Evolutionary conservation across 2,888 invertebrate species (phyloP).

Genomic region (Callinectes sapidus): DNA sequence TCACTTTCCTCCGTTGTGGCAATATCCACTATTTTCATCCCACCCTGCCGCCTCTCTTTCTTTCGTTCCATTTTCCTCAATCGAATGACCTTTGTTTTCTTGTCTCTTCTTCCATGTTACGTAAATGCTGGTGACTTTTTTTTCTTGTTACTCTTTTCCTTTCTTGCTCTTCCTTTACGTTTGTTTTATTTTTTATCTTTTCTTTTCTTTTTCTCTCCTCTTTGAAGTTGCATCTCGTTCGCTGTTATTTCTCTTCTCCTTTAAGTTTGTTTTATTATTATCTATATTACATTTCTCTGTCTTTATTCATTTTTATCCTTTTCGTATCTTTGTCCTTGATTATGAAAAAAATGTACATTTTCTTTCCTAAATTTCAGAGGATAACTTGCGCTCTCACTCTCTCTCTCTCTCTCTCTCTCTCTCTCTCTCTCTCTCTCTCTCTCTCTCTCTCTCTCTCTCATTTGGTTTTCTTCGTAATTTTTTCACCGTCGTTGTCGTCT

Average conservation of each 20-base stretch:
- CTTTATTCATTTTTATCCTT: not conserved
- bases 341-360: not conserved
- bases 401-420: not conserved
- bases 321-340: not conserved
- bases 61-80: not conserved
- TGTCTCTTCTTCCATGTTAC: not conserved
- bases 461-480: not conserved
- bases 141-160: not conserved
- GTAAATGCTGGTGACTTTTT: not conserved
- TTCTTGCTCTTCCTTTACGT: not conserved
- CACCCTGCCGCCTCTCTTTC: not conserved
- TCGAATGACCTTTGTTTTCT: not conserved
- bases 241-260: not conserved
- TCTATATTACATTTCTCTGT: not conserved
- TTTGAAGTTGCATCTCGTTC: not conserved
- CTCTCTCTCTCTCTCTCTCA: not conserved
- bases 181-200: not conserved
- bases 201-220: not conserved
- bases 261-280: not conserved
- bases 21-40: not conserved
- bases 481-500: not conserved
- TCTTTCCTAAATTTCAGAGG: not conserved
- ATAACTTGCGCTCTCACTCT: not conserved
- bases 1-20: not conserved
- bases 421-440: not conserved